Evolutionary conservation across 53 echinoderm and acorn worm species (phyloP).

Genomic region (Echinarachnius parma): DNA sequence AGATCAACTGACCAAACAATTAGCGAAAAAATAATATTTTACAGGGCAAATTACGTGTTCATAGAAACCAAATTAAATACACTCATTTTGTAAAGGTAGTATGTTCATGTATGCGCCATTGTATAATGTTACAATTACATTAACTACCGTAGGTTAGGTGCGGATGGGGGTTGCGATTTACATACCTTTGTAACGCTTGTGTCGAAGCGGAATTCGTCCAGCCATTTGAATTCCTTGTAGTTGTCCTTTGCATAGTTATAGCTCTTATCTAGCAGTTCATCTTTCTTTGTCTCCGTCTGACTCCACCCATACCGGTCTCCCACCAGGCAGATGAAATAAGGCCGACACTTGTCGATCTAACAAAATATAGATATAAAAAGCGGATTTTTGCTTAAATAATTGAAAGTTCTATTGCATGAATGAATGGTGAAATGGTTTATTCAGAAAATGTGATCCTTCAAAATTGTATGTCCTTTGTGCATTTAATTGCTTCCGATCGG

Average conservation of each 20-base stretch:
- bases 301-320: constrained; percentile 79
- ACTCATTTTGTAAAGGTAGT: too few species aligned
- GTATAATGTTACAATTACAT: too few species aligned
- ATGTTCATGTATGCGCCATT: too few species aligned
- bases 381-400: too few species aligned
- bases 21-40: background rate
- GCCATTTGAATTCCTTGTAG: constrained; percentile 59
- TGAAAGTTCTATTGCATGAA: too few species aligned
- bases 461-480: too few species aligned
- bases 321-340: constrained; percentile 73
- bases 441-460: too few species aligned
- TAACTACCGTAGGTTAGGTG: background rate
- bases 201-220: constrained; percentile 65
- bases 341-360: constrained; percentile 61
- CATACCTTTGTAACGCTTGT: constrained; percentile 83
- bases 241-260: constrained; percentile 59
- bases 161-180: background rate
- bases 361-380: too few species aligned
- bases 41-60: background rate
- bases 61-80: too few species aligned
- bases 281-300: constrained; percentile 51
- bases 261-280: constrained; percentile 62
- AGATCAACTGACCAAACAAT: background rate
- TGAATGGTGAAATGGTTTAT: too few species aligned
- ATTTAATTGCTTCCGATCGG: too few species aligned